Evolutionary conservation across 2,113 vertebrate genomes (phyloP).

Genomic region (Periophthalmodon schlosseri): DNA sequence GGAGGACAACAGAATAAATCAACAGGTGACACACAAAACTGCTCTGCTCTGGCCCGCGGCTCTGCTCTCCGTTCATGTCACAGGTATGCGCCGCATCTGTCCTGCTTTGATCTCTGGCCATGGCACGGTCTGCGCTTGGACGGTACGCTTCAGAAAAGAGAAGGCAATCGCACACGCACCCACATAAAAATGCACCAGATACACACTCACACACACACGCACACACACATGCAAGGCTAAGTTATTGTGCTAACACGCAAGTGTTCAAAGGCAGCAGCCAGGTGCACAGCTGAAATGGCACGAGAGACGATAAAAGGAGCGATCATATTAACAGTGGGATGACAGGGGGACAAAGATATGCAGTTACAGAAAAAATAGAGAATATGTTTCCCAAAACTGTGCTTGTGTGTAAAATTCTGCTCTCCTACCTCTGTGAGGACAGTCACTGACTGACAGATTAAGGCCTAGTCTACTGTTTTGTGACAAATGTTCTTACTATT

Average conservation of each 20-base stretch:
- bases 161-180: conserved; percentile 60
- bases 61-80: conserved; percentile 69
- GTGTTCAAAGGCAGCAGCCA: conserved; percentile 75
- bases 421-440: not conserved
- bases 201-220: conserved; percentile 42
- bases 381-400: conserved; percentile 54
- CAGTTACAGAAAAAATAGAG: conserved; percentile 53
- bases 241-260: conserved; percentile 65
- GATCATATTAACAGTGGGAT: conserved; percentile 70
- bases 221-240: conserved; percentile 54
- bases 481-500: too few species aligned
- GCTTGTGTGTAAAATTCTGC: not conserved
- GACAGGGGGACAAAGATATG: conserved; percentile 73
- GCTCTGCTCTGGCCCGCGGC: conserved; percentile 77
- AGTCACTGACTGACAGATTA: not conserved
- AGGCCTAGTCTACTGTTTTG: not conserved
- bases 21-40: conserved; percentile 72
- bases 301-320: conserved; percentile 68
- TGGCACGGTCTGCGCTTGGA: conserved; percentile 66
- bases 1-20: conserved; percentile 71
- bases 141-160: conserved; percentile 38
- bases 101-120: conserved; percentile 77
- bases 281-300: conserved; percentile 72
- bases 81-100: conserved; percentile 76
- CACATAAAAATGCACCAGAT: conserved; percentile 46